phyloP scores from a whole-genome alignment of 1,140 invertebrate genomes.

The Pseudobourletiella spinata region DNA sequence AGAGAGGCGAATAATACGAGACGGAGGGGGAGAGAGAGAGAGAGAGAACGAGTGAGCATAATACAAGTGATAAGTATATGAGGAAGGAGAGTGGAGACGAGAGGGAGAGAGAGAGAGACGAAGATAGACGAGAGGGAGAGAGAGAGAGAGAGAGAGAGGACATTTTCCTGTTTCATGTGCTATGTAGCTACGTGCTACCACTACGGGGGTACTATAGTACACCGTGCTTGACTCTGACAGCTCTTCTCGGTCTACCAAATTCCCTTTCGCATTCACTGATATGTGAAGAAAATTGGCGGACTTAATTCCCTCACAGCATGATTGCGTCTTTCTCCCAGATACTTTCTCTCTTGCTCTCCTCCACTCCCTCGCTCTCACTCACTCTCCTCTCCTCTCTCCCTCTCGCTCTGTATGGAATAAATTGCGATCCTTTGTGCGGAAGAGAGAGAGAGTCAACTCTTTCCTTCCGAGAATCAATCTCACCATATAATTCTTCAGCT shows the following conservation, averaged over 20 bases:
- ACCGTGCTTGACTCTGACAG: conserved; percentile 30
- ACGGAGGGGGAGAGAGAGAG: no score
- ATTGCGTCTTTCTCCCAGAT: conserved; percentile 13
- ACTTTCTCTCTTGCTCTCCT: conserved; percentile 16
- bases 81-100: no score
- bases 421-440: conserved; percentile 26
- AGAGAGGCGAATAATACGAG: background rate
- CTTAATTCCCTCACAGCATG: conserved; percentile 27
- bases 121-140: background rate
- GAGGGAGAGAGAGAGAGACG: background rate
- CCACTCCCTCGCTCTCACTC: background rate
- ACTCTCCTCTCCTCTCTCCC: no score
- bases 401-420: conserved; percentile 1
- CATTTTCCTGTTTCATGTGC: background rate
- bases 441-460: conserved; percentile 2
- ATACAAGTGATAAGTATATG: no score
- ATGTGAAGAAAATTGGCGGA: conserved; percentile 33
- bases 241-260: conserved; percentile 27
- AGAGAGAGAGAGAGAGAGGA: background rate
- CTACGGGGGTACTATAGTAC: background rate
- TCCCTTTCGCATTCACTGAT: conserved; percentile 23
- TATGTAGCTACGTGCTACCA: background rate
- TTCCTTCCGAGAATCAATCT: conserved; percentile 3
- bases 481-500: background rate
- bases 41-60: background rate